phyloP scores from a whole-genome alignment of 2,113 vertebrate species.

The Salminus brasiliensis region DNA sequence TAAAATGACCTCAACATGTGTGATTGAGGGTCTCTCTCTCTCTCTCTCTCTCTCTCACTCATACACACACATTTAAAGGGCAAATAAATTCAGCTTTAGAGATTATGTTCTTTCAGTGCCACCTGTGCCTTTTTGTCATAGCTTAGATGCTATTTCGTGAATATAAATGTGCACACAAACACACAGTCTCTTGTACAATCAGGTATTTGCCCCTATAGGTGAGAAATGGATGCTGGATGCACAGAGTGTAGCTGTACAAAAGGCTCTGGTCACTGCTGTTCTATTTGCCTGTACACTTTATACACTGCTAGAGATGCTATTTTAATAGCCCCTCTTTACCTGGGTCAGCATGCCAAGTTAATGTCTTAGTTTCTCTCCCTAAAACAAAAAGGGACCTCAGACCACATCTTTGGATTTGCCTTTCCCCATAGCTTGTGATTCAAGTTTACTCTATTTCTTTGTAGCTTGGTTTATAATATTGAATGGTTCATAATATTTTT shows the following conservation, averaged over 20 bases:
- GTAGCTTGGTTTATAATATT: conserved; percentile 45
- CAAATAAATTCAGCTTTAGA: conserved; percentile 26
- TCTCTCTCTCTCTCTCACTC: not conserved
- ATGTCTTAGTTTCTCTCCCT: not conserved
- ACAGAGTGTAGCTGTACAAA: not conserved
- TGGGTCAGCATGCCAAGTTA: not conserved
- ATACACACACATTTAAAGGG: not conserved
- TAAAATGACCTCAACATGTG: conserved; percentile 53
- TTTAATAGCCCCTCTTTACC: conserved; percentile 6
- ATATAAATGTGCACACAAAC: conserved; percentile 17
- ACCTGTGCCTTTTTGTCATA: conserved; percentile 47
- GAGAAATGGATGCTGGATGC: conserved; percentile 26
- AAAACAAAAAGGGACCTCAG: not conserved
- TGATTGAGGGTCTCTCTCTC: not conserved
- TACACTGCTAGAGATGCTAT: not conserved
- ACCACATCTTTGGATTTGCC: conserved; percentile 9
- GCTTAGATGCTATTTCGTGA: conserved; percentile 32
- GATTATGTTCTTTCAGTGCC: conserved; percentile 22
- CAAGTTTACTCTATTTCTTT: conserved; percentile 29
- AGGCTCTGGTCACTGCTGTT: conserved; percentile 18
- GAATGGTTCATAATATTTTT: conserved; percentile 40
- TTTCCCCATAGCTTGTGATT: conserved; percentile 13
- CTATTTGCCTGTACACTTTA: conserved; percentile 27
- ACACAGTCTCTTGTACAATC: conserved; percentile 49
- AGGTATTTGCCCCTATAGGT: conserved; percentile 26